These are phyloP conservation scores for Neosilurus hyrtlii DNA, from an alignment of 2,797 vertebrate genomes.

Conservation along the genomic window DNA sequence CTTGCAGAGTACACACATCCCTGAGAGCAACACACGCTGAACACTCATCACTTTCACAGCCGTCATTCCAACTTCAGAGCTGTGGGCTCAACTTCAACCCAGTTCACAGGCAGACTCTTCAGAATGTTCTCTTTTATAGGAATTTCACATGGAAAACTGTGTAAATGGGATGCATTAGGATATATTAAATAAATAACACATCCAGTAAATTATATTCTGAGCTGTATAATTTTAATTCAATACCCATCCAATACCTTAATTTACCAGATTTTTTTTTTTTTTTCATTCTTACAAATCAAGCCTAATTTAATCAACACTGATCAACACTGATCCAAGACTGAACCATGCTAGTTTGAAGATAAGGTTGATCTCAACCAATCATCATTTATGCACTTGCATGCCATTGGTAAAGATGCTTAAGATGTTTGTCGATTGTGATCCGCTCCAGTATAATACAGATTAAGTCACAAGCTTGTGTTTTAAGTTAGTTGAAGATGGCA, in stretches of 20 bases:
- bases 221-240: not conserved
- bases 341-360: too few relatives aligned
- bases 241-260: not conserved
- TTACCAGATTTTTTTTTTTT: too few relatives aligned
- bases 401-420: too few relatives aligned
- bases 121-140: not conserved
- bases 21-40: not conserved
- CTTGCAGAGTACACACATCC: slow-evolving; percentile 18
- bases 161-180: not conserved
- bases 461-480: too few relatives aligned
- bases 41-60: slow-evolving; percentile 25
- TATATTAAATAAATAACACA: not conserved
- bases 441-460: too few relatives aligned
- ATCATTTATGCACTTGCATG: too few relatives aligned
- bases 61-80: not conserved
- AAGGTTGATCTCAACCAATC: too few relatives aligned
- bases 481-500: too few relatives aligned
- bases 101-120: not conserved
- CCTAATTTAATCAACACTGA: too few relatives aligned
- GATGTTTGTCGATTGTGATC: too few relatives aligned
- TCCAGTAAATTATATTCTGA: not conserved
- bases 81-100: not conserved
- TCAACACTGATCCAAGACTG: too few relatives aligned
- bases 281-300: too few relatives aligned
- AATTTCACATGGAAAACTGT: not conserved